Percentiles rank a stretch among this genome's conserved stretches.
Conservation (phyloP, 2,888 invertebrate species). For the Parnassius orleans region DNA sequence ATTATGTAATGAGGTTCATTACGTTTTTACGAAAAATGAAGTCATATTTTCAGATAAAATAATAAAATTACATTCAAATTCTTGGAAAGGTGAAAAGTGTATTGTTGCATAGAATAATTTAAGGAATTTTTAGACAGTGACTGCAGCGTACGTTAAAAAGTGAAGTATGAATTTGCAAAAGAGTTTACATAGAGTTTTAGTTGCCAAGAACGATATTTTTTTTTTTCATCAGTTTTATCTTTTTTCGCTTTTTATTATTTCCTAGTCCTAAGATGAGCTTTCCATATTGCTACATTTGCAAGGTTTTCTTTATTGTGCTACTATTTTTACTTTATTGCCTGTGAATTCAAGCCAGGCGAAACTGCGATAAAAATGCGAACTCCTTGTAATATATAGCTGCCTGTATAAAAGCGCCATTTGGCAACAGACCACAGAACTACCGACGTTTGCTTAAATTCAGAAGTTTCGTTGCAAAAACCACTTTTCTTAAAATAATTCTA, state of each 20-base stretch:
- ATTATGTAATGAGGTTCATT: too few relatives aligned
- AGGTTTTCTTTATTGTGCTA: constrained; percentile 25
- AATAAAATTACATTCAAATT: too few relatives aligned
- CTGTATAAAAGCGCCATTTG: constrained; percentile 40
- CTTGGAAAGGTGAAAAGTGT: too few relatives aligned
- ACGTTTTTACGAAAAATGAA: too few relatives aligned
- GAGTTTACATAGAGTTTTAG: too few relatives aligned
- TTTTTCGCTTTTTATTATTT: not conserved
- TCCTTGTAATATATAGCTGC: constrained; percentile 63
- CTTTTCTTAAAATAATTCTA: constrained; percentile 10
- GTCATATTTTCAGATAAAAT: too few relatives aligned
- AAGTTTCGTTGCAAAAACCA: constrained; percentile 12
- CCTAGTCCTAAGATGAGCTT: constrained; percentile 6
- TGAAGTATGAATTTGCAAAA: too few relatives aligned
- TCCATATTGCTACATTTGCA: constrained; percentile 23
- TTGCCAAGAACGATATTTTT: too few relatives aligned
- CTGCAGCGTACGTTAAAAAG: too few relatives aligned
- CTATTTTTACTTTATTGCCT: constrained; percentile 27
- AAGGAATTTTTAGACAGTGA: too few relatives aligned
- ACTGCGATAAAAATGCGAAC: constrained; percentile 75
- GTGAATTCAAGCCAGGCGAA: constrained; percentile 41
- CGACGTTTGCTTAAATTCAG: constrained; percentile 23
- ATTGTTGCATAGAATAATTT: too few relatives aligned
- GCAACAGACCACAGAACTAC: constrained; percentile 31
- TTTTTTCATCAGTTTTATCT: too few relatives aligned